These are phyloP conservation scores for Mellivora capensis DNA, from an alignment of 2,113 vertebrate genomes.

Conservation along the genomic window DNA sequence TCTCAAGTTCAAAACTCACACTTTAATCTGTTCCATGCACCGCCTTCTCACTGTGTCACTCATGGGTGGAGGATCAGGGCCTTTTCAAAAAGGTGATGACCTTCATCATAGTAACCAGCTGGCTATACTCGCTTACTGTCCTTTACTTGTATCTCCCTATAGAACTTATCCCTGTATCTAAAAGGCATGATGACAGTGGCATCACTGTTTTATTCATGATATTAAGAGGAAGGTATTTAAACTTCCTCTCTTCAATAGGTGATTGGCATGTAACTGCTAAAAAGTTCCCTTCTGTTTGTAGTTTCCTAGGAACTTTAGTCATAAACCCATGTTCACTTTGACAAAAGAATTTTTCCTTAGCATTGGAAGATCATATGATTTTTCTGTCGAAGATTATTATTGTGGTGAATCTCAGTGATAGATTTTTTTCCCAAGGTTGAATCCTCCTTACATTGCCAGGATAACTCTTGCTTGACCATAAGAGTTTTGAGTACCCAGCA, in stretches of 20 bases:
- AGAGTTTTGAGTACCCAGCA: not conserved
- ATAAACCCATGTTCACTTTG: not conserved
- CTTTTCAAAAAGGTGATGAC: not conserved
- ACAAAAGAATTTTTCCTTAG: not conserved
- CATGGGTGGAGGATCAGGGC: not conserved
- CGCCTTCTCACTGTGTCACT: not conserved
- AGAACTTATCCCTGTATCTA: not conserved
- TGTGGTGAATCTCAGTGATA: not conserved
- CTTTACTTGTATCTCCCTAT: not conserved
- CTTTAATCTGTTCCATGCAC: not conserved
- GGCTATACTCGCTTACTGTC: not conserved
- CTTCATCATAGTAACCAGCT: not conserved
- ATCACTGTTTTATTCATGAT: not conserved
- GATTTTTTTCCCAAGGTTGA: not conserved
- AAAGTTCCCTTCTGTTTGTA: not conserved
- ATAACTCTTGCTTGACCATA: not conserved
- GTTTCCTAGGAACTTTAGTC: not conserved
- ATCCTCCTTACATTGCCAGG: not conserved
- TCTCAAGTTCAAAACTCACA: not conserved
- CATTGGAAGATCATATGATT: not conserved
- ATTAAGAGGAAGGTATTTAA: not conserved
- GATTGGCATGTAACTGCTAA: not conserved
- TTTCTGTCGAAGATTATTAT: not conserved
- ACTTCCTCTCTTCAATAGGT: not conserved
- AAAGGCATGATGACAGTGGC: not conserved